Evolutionary conservation across 2,888 invertebrate genomes (phyloP).

Genomic region (Nasonovia ribisnigri): DNA sequence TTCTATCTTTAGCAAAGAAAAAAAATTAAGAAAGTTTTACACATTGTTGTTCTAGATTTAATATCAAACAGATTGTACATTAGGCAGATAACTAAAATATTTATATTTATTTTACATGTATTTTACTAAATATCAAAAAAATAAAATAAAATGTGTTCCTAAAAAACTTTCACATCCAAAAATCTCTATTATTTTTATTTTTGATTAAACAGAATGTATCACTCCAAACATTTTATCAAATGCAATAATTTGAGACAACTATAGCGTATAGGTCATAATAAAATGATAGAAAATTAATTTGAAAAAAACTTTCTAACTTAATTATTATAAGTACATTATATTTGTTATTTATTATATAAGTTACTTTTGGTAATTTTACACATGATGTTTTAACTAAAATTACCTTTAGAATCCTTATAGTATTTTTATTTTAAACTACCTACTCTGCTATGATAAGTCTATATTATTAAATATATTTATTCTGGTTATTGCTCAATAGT

Average conservation of each 20-base stretch:
- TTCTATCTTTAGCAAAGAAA: too few relatives aligned
- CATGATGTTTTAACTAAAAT: neutral
- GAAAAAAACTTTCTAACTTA: too few relatives aligned
- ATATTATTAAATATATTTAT: neutral
- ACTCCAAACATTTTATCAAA: neutral
- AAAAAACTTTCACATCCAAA: neutral
- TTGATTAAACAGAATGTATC: neutral
- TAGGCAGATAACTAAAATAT: neutral
- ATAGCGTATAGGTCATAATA: too few relatives aligned
- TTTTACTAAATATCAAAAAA: neutral
- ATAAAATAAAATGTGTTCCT: neutral
- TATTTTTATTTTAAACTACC: neutral
- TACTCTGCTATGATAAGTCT: neutral
- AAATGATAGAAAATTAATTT: too few relatives aligned
- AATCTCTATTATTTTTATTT: neutral
- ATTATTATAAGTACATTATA: too few relatives aligned
- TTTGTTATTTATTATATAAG: neutral
- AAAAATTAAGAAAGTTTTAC: neutral
- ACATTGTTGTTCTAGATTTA: neutral
- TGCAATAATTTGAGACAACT: too few relatives aligned
- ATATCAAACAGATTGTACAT: neutral
- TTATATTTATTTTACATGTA: too few relatives aligned
- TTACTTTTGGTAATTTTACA: neutral
- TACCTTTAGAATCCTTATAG: neutral
- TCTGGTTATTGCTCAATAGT: conserved; percentile 14